These are phyloP conservation scores for Centropristis striata DNA, from an alignment of 2,113 vertebrate species.

Conservation along the genomic window DNA sequence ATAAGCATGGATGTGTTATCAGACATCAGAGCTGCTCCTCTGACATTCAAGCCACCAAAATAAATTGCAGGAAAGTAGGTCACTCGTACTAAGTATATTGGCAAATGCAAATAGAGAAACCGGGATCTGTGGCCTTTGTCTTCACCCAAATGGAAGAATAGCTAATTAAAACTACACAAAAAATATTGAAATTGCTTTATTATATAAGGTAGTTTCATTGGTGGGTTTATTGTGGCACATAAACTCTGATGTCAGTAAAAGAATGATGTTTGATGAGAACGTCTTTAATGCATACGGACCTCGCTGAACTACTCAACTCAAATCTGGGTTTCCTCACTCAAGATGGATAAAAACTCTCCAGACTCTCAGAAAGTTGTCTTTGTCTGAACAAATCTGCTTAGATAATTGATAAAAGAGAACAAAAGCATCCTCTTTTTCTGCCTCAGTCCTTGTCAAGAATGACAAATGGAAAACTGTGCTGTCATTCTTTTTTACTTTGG, in stretches of 20 bases:
- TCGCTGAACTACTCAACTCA: slow-evolving; percentile 15
- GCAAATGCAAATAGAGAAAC: neutral
- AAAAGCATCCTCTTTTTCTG: neutral
- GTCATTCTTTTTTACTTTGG: slow-evolving; percentile 7
- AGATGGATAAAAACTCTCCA: slow-evolving; percentile 10
- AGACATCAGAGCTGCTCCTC: slow-evolving; percentile 22
- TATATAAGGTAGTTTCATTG: neutral
- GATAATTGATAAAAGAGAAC: slow-evolving; percentile 30
- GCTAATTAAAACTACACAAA: neutral
- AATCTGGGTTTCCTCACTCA: slow-evolving; percentile 30
- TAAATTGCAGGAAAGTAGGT: slow-evolving; percentile 48
- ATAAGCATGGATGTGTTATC: slow-evolving; percentile 34
- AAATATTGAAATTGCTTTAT: neutral
- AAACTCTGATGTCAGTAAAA: neutral
- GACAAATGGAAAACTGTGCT: neutral
- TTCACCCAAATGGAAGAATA: neutral
- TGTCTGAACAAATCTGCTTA: slow-evolving; percentile 26
- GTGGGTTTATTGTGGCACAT: neutral
- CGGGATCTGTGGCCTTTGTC: neutral
- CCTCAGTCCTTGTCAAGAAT: slow-evolving; percentile 12
- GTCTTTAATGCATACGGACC: slow-evolving; percentile 1
- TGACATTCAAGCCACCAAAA: slow-evolving; percentile 32
- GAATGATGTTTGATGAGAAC: slow-evolving; percentile 6
- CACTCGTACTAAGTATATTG: slow-evolving; percentile 6
- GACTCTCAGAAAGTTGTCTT: slow-evolving; percentile 7